Percentiles rank a stretch among this genome's conserved stretches.
phyloP scores from a whole-genome alignment of 2,888 invertebrate genomes.

The Globia sparganii region DNA sequence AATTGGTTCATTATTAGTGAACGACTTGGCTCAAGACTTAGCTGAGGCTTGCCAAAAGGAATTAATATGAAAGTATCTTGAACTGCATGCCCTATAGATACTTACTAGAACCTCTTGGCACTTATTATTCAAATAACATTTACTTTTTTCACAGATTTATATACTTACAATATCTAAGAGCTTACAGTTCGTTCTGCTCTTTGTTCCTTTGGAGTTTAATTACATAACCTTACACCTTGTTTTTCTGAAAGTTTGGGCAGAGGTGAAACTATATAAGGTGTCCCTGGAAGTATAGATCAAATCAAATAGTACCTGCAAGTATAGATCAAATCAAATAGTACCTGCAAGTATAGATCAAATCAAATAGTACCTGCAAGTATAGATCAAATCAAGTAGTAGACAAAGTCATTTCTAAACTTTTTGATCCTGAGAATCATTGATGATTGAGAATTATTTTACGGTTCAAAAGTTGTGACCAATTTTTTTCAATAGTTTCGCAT shows the following conservation, averaged over 20 bases:
- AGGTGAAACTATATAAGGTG: too few species aligned
- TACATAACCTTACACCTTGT: background rate
- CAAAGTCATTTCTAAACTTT: too few species aligned
- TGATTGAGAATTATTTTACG: too few species aligned
- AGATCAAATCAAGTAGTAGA: too few species aligned
- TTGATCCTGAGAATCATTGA: too few species aligned
- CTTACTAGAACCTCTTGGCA: background rate
- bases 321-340: too few species aligned
- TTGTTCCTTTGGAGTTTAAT: background rate
- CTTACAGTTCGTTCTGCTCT: background rate
- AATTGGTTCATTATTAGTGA: constrained; percentile 14
- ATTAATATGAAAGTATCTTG: constrained; percentile 11
- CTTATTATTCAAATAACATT: constrained; percentile 5
- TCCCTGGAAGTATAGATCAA: too few species aligned
- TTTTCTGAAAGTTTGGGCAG: background rate
- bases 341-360: too few species aligned
- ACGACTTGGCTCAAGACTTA: constrained; percentile 12
- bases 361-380: too few species aligned
- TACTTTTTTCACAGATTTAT: background rate
- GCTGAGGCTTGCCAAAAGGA: constrained; percentile 2
- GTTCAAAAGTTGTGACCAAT: too few species aligned
- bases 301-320: too few species aligned
- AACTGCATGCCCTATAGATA: background rate
- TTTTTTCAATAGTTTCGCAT: too few species aligned
- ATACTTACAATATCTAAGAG: background rate